Percentiles rank a stretch among this genome's conserved stretches.
Evolutionary conservation across 1,140 invertebrate genomes (phyloP).

Genomic region (Lutraria rhynchaena): DNA sequence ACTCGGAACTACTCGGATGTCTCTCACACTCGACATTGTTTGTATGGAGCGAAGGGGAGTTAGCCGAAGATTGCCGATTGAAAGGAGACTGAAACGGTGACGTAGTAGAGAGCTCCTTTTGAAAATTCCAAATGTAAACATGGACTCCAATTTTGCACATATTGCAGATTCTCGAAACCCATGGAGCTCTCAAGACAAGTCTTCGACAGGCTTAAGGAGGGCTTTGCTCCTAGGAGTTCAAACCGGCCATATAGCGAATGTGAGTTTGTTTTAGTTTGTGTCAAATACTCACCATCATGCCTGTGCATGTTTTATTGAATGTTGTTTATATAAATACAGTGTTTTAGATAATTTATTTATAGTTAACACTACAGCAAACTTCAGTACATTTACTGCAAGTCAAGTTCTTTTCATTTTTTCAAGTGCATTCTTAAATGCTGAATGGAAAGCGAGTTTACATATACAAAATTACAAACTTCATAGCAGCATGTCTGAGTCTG

Average conservation of each 20-base stretch:
- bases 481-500: neutral
- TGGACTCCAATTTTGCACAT: constrained; percentile 23
- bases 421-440: neutral
- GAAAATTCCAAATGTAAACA: constrained; percentile 30
- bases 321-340: no score
- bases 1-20: no score
- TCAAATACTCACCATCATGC: no score
- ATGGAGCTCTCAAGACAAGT: constrained; percentile 48
- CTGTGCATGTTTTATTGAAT: no score
- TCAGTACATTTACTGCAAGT: neutral
- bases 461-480: neutral
- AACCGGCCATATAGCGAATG: constrained; percentile 48
- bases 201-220: constrained; percentile 13
- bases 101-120: no score
- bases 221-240: constrained; percentile 39
- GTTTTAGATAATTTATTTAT: neutral
- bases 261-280: no score
- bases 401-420: no score
- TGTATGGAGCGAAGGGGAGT: no score
- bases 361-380: neutral
- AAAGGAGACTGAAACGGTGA: no score
- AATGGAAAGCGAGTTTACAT: neutral
- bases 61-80: no score
- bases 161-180: constrained; percentile 42
- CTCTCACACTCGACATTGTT: no score